Base-by-base conservation (phyloP, 2,888 invertebrate species). In the Lepidochrysops patricia region DNA sequence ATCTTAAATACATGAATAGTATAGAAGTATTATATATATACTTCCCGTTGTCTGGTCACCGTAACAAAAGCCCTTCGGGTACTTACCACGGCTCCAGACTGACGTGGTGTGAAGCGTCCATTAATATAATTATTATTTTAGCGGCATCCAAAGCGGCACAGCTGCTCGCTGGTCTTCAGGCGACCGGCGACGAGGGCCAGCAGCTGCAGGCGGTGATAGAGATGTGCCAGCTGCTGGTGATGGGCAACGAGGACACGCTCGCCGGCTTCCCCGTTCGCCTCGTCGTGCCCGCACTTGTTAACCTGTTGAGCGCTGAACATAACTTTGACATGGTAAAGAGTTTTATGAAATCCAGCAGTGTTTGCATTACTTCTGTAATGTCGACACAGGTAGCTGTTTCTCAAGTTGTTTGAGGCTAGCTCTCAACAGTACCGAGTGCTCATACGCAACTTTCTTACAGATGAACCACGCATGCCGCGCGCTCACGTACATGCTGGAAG, bases 401-500 rank as follows among this genome's bases (percentile, higher is more conserved):
- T n/a, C n/a, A n/a, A n/a, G n/a, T n/a, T n/a, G n/a, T n/a, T n/a
- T n/a, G n/a, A n/a, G n/a, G n/a, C n/a, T n/a, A n/a, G n/a, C n/a
- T n/a, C n/a, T n/a, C n/a, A n/a, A n/a, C n/a, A n/a, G n/a, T n/a
- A n/a, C n/a, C n/a, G n/a, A n/a, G n/a, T n/a, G 13, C 13, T 35
- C n/a, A 13, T 5, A 5, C 13, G 5, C n/a, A n/a, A n/a, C 85
- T 52, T n/a, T 12, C n/a, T 56, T 61, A 0, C 68, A 94, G 94
- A 99, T 99, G 99, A 98, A 98, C 79, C 98, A 99, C 82, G 98
- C 99, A 0, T 98, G 98, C 76, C 95, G 99, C 48, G 99, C 99
- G 0, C 91, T 99, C 37, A 98, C 98, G 0, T 99, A 99, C 85
- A 98, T 99, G 98, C 94, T 99, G 93, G 99, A 99, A 84, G 98